A percentile compares a stretch with the other conserved stretches of the same genome.
phyloP scores from a whole-genome alignment of 2,888 invertebrate genomes.

The Cremastobaeus sp. region DNA sequence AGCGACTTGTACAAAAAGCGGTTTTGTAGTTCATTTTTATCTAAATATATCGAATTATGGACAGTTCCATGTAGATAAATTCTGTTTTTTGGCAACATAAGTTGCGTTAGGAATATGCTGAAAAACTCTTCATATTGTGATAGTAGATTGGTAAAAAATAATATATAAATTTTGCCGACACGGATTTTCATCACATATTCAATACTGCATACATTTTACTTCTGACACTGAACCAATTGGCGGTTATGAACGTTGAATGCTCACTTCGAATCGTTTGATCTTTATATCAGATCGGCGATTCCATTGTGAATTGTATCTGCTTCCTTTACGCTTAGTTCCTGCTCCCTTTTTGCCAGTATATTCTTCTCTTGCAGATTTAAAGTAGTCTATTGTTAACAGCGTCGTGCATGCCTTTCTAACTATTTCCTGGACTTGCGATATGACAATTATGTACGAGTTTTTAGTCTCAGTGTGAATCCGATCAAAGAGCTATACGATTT shows the following conservation, averaged over 20 bases:
- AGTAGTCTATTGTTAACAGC: conserved; percentile 71
- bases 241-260: conserved; percentile 71
- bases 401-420: conserved; percentile 70
- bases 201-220: conserved; percentile 55
- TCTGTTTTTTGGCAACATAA: too few relatives aligned
- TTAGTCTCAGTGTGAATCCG: conserved; percentile 63
- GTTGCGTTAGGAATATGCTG: too few relatives aligned
- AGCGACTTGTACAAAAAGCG: too few relatives aligned
- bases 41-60: too few relatives aligned
- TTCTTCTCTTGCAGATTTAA: conserved; percentile 74
- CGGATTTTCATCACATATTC: too few relatives aligned
- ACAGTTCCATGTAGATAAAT: too few relatives aligned
- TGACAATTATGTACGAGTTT: conserved; percentile 72
- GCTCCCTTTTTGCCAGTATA: conserved; percentile 59
- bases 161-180: too few relatives aligned
- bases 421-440: conserved; percentile 68
- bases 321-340: conserved; percentile 64
- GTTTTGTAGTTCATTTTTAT: too few relatives aligned
- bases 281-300: conserved; percentile 76
- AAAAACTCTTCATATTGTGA: too few relatives aligned
- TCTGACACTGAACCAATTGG: conserved; percentile 53
- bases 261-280: conserved; percentile 74
- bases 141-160: too few relatives aligned
- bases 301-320: conserved; percentile 74
- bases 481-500: conserved; percentile 58